Evolutionary conservation across 2,888 invertebrate genomes (phyloP).

Genomic region (Ophion obscuratus): DNA sequence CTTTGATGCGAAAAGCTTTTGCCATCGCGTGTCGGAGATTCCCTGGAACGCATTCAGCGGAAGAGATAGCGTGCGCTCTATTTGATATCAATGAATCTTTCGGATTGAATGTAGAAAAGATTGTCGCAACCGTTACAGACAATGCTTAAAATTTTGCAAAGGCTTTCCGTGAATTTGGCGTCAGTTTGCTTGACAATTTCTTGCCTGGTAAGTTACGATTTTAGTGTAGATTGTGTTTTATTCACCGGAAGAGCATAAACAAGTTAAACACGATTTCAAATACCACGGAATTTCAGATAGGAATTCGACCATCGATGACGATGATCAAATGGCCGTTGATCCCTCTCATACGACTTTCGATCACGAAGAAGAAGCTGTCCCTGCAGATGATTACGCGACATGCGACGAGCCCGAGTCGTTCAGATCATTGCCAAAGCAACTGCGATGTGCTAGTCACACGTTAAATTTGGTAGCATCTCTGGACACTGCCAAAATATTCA

Average conservation of each 20-base stretch:
- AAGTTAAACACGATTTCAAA: background rate
- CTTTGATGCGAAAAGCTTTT: constrained; percentile 51
- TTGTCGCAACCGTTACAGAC: constrained; percentile 65
- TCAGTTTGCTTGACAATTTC: constrained; percentile 8
- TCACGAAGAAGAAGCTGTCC: background rate
- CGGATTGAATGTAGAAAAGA: constrained; percentile 51
- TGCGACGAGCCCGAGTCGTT: background rate
- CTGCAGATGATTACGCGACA: background rate
- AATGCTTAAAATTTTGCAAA: constrained; percentile 60
- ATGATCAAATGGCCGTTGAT: background rate
- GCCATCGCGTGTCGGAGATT: constrained; percentile 67
- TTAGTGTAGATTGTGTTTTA: background rate
- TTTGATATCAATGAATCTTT: constrained; percentile 55
- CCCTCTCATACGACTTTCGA: background rate
- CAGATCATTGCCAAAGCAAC: constrained; percentile 21
- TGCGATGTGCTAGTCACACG: background rate
- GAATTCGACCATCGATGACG: background rate
- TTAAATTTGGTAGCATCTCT: constrained; percentile 38
- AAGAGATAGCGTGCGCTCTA: constrained; percentile 53
- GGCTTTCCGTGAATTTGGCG: background rate
- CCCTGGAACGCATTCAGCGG: constrained; percentile 61
- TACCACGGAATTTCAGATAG: constrained; percentile 5
- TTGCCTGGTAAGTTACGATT: background rate
- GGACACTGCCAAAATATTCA: constrained; percentile 14
- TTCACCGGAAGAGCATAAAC: background rate